phyloP scores from a whole-genome alignment of 2,888 invertebrate species.

The Calameuta idolon region DNA sequence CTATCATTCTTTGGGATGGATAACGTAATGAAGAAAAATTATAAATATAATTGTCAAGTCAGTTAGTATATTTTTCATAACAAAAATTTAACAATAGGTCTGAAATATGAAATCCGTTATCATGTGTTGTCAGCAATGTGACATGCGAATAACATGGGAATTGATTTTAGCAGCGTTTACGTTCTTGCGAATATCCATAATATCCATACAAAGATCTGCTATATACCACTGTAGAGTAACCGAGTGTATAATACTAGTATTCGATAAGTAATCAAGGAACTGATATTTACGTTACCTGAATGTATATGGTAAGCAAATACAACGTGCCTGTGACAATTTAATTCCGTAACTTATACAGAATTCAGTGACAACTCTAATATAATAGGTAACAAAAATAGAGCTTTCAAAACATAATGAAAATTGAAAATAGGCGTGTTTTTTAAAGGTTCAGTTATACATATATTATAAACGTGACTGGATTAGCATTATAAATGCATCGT shows the following conservation, averaged over 20 bases:
- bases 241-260: background rate
- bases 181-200: background rate
- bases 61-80: background rate
- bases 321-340: background rate
- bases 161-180: background rate
- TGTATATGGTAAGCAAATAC: background rate
- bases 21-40: background rate
- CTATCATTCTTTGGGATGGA: background rate
- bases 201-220: background rate
- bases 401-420: too few relatives aligned
- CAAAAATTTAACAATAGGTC: background rate
- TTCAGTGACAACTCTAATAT: background rate
- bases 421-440: too few relatives aligned
- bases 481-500: too few relatives aligned
- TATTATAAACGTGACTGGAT: too few relatives aligned
- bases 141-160: background rate
- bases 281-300: background rate
- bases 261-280: background rate
- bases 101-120: background rate
- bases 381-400: too few relatives aligned
- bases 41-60: background rate
- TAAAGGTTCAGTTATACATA: too few relatives aligned
- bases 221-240: background rate
- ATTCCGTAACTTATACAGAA: background rate
- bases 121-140: background rate